Evolutionary conservation across 53 echinoderm and acorn worm genomes (phyloP).

Genomic region (Henricia sp.): DNA sequence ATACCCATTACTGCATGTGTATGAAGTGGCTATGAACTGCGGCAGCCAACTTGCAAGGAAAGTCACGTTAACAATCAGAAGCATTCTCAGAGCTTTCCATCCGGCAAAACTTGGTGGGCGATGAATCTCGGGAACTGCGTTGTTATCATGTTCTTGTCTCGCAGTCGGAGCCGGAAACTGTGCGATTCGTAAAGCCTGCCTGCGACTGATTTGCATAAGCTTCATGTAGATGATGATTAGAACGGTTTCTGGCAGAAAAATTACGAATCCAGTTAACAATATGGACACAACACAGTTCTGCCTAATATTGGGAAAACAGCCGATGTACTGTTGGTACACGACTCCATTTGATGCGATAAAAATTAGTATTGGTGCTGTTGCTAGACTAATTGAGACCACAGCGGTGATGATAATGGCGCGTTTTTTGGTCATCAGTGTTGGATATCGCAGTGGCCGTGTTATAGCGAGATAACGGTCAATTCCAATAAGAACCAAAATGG

Average conservation of each 20-base stretch:
- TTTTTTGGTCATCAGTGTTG: conserved; percentile 2
- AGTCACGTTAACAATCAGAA: neutral
- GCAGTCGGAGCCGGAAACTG: neutral
- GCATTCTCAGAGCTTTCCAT: conserved; percentile 20
- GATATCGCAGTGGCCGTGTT: conserved; percentile 2
- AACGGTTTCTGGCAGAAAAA: neutral
- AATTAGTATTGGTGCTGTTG: neutral
- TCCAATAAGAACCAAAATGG: neutral
- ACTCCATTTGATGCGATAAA: neutral
- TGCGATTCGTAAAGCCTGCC: neutral
- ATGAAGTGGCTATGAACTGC: neutral
- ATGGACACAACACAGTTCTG: neutral
- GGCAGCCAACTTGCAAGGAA: neutral
- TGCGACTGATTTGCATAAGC: conserved; percentile 9
- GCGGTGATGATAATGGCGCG: neutral
- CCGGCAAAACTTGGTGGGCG: neutral
- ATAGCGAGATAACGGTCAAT: conserved; percentile 1
- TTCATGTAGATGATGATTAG: conserved; percentile 1
- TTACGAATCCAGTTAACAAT: neutral
- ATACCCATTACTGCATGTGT: neutral
- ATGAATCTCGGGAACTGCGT: neutral
- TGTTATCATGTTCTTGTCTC: neutral
- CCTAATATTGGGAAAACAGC: neutral
- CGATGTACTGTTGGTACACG: neutral
- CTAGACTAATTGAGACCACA: neutral